These are phyloP conservation scores for Actinia tenebrosa DNA, from an alignment of 64 coral and sea anemone species.

Conservation along the genomic window DNA sequence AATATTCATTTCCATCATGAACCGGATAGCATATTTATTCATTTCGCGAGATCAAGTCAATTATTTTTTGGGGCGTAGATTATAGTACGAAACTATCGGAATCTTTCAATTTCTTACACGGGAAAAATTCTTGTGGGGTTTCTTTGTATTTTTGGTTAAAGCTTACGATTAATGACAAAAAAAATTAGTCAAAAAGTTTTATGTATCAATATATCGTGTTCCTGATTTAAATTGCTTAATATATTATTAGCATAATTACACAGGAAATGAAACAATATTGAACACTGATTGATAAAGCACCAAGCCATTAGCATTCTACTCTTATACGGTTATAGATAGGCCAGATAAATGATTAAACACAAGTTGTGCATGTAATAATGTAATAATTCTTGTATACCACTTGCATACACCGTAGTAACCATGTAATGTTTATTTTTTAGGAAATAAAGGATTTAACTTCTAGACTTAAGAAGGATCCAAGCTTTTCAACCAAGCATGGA, in stretches of 20 bases:
- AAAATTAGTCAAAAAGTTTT: neutral
- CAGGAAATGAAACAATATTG: too few species aligned
- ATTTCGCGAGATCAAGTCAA: neutral
- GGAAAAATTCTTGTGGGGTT: neutral
- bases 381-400: too few species aligned
- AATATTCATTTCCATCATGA: neutral
- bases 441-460: constrained; percentile 76
- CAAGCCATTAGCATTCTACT: too few species aligned
- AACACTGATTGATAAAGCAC: too few species aligned
- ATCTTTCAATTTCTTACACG: neutral
- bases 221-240: too few species aligned
- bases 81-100: neutral
- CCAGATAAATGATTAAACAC: too few species aligned
- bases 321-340: too few species aligned
- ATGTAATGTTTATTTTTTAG: constrained; percentile 7
- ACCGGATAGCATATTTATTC: neutral
- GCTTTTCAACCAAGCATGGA: constrained; percentile 56
- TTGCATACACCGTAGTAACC: too few species aligned
- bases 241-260: neutral
- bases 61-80: neutral
- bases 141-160: neutral
- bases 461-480: constrained; percentile 56
- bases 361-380: too few species aligned
- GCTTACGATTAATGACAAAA: neutral
- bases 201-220: neutral